Evolutionary conservation across 1,140 invertebrate species (phyloP).

Genomic region (Batillaria attramentaria): DNA sequence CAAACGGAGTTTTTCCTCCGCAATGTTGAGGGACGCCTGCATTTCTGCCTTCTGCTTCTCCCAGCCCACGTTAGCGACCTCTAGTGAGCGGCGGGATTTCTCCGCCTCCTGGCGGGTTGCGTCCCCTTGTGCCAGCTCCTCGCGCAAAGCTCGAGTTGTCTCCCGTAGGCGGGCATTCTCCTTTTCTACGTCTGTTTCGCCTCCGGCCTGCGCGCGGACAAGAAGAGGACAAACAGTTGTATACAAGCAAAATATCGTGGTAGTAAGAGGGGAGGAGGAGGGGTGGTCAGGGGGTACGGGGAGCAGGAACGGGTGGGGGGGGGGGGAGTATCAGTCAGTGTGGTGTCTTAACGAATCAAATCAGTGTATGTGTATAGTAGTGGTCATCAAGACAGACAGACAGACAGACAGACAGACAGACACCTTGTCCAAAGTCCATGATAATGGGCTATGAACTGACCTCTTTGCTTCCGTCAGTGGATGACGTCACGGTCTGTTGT

Average conservation of each 20-base stretch:
- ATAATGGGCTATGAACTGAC: no score
- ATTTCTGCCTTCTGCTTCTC: slow-evolving; percentile 42
- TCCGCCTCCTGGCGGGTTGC: slow-evolving; percentile 44
- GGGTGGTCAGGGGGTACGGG: no score
- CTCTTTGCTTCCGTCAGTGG: background rate
- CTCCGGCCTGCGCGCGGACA: slow-evolving; percentile 3
- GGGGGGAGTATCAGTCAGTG: no score
- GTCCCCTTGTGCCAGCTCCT: slow-evolving; percentile 22
- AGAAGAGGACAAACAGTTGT: background rate
- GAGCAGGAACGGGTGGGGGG: no score
- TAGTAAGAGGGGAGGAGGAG: background rate
- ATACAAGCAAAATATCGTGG: background rate
- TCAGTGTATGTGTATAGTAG: no score
- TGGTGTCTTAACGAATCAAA: no score
- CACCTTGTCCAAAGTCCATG: no score
- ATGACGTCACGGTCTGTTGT: background rate
- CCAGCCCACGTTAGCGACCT: slow-evolving; percentile 55
- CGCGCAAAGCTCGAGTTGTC: slow-evolving; percentile 47
- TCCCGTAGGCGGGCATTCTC: slow-evolving; percentile 55
- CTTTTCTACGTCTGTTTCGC: slow-evolving; percentile 54
- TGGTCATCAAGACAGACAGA: no score
- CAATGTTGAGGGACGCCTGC: slow-evolving; percentile 52
- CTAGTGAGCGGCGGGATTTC: slow-evolving; percentile 52
- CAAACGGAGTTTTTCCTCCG: slow-evolving; percentile 58
- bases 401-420: background rate